Evolutionary conservation across 1,140 invertebrate genomes (phyloP), one percentile per base, ranked within the genome.

Genomic region (Aplysia californica): DNA sequence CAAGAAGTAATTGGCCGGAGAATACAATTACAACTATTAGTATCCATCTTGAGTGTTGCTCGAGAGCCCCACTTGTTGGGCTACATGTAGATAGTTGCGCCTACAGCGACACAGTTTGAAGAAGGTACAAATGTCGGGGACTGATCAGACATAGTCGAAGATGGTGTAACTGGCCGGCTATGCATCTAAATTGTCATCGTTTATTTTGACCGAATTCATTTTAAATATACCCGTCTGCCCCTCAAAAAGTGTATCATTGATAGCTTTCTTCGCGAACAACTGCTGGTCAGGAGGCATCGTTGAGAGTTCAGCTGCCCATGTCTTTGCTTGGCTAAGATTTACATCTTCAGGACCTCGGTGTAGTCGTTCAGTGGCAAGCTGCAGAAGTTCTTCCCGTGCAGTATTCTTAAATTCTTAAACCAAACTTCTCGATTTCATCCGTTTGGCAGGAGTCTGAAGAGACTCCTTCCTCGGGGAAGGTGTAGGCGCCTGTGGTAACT

Each of bases 191-290:
- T 50, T 50, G 58, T 21, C 29, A 29, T 29, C 20, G 44, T 67
- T 67, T 35, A 67, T 67, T 38, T 67, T 31, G 35, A 67, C 65
- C 5, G 65, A 67, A 31, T 67, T 31, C 6, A 23, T 15, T 20
- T 67, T 15, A 5, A 67, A 23, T 38, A 15, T 36, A 5, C 65
- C 65, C 65, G 36, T 33, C 29, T 67, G 65, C 23, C 65, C 65
- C 29, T 67, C 65, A 36, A 67, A 67, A 35, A 67, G 15, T 20
- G 36, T 67, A 20, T 67, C 65, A 36, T 67, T 67, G 18, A 67
- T 67, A 20, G 65, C 65, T 36, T 67, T 67, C 65, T 67, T 67
- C 5, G 65, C 65, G 35, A 67, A 38, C 15, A 67, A 29, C 26
- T 38, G 35, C 35, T 67, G 65, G 26, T 67, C 65, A 5, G 29